These are phyloP conservation scores for Epinephelus awoara DNA, from an alignment of 2,797 vertebrate species.

Conservation along the genomic window DNA sequence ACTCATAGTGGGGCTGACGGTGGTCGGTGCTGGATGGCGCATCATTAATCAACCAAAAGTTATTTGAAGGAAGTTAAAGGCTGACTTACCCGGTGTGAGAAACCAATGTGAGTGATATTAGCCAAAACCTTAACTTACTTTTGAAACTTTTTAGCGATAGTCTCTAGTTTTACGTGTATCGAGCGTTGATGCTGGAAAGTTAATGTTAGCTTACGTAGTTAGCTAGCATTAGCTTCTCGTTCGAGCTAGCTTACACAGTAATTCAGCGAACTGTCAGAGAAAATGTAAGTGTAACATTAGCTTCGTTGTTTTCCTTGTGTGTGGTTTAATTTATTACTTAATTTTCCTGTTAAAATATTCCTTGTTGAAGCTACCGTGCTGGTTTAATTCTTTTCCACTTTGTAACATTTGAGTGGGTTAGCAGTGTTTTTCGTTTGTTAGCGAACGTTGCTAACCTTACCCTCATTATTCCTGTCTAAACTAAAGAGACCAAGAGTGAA, in stretches of 20 bases:
- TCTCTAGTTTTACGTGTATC: neutral
- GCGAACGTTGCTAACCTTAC: fast-evolving
- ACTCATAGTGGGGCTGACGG: fast-evolving
- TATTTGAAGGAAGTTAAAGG: too few relatives aligned
- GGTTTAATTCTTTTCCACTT: too few relatives aligned
- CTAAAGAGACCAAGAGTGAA: neutral
- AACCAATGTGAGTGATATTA: slow-evolving; percentile 14
- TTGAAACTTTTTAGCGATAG: too few relatives aligned
- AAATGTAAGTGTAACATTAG: neutral
- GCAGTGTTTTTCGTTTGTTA: neutral
- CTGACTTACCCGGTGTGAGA: neutral
- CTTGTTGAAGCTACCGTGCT: too few relatives aligned
- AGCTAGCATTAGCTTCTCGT: neutral
- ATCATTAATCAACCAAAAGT: too few relatives aligned
- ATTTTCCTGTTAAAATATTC: neutral
- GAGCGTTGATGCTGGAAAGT: too few relatives aligned
- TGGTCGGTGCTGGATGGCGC: fast-evolving
- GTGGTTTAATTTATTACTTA: too few relatives aligned
- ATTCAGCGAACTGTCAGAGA: fast-evolving
- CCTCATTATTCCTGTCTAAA: neutral
- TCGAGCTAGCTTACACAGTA: neutral
- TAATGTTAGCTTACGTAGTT: neutral
- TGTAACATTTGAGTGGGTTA: neutral
- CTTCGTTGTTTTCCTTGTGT: neutral
- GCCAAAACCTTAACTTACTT: too few relatives aligned